Percentiles rank a stretch among this genome's conserved stretches.
phyloP scores from a whole-genome alignment of 2,797 vertebrate species.

The Sciurus vulgaris region DNA sequence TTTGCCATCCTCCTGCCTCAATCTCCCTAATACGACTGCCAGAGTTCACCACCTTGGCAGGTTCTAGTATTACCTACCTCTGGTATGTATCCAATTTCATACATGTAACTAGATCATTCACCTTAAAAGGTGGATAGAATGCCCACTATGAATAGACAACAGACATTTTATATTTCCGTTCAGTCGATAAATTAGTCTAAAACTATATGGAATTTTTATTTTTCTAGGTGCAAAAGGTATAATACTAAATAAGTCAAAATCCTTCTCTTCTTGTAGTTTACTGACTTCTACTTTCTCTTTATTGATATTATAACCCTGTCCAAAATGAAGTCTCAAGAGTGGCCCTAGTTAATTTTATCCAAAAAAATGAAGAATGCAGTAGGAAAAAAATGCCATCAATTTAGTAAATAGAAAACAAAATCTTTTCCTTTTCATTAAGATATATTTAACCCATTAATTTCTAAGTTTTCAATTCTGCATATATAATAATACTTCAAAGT shows the following conservation, averaged over 20 bases:
- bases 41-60: no score
- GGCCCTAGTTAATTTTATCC: slow-evolving; percentile 39
- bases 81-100: slow-evolving; percentile 46
- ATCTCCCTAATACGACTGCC: no score
- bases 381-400: neutral
- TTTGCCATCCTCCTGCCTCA: no score
- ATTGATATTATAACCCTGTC: neutral
- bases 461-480: no score
- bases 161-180: slow-evolving; percentile 29
- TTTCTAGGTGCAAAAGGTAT: neutral
- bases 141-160: neutral
- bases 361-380: neutral
- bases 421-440: neutral
- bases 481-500: no score
- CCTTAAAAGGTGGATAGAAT: neutral
- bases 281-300: neutral
- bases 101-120: slow-evolving; percentile 2
- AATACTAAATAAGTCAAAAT: neutral
- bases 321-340: neutral
- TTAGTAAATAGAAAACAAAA: slow-evolving; percentile 21
- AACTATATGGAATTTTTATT: neutral
- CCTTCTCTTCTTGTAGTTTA: neutral
- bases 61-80: neutral
- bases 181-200: neutral
- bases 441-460: neutral